These are phyloP conservation scores for Macroramphosus scolopax DNA, from an alignment of 2,797 vertebrate species.

Conservation along the genomic window DNA sequence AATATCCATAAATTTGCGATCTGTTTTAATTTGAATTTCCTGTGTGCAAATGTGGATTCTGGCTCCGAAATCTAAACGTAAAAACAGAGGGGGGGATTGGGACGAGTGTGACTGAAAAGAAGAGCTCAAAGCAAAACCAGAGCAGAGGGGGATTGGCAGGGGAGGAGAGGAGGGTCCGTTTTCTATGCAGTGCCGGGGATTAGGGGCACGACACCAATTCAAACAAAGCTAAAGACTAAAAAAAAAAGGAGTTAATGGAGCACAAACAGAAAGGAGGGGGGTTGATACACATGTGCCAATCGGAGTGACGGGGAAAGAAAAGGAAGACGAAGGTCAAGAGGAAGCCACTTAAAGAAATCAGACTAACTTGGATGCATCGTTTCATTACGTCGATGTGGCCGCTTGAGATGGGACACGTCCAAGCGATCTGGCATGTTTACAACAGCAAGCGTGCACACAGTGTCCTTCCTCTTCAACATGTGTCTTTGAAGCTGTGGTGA, in stretches of 20 bases:
- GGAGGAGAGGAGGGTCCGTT: constrained; percentile 31
- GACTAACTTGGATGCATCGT: background rate
- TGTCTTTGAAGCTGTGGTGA: constrained; percentile 40
- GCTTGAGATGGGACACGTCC: too few species aligned
- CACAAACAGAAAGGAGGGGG: constrained; percentile 36
- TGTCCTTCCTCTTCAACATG: too few species aligned
- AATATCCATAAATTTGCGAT: too few species aligned
- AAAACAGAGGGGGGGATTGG: too few species aligned
- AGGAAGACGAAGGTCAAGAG: constrained; percentile 6
- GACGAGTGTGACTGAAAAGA: too few species aligned
- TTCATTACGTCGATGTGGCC: constrained; percentile 1
- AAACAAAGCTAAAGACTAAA: constrained; percentile 70
- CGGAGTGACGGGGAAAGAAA: constrained; percentile 1
- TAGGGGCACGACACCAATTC: constrained; percentile 75
- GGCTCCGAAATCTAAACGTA: too few species aligned
- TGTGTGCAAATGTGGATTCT: too few species aligned
- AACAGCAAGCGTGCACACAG: too few species aligned
- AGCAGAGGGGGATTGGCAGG: constrained; percentile 29
- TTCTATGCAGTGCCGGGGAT: constrained; percentile 59
- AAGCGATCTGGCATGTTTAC: too few species aligned
- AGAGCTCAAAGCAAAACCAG: constrained; percentile 25
- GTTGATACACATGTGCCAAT: constrained; percentile 6
- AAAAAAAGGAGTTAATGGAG: constrained; percentile 66
- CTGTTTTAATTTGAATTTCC: too few species aligned
- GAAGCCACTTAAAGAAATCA: constrained; percentile 2